Percentiles rank a stretch among this genome's conserved stretches.
phyloP scores from a whole-genome alignment of 2,888 invertebrate genomes.

The Formica aserva region DNA sequence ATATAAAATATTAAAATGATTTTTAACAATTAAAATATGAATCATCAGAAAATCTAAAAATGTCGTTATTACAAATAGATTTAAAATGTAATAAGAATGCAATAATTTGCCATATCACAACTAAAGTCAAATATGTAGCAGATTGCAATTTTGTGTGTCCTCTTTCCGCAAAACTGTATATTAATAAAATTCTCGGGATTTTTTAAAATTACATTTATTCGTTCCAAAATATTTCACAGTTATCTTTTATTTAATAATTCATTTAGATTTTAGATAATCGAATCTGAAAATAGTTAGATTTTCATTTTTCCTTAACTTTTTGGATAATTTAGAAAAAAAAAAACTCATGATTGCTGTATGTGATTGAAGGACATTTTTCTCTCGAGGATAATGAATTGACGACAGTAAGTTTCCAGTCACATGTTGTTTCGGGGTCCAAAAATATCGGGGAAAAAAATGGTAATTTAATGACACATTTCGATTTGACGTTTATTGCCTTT shows the following conservation, averaged over 20 bases:
- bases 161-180: neutral
- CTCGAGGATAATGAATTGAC: neutral
- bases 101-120: neutral
- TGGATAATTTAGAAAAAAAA: neutral
- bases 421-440: neutral
- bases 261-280: slow-evolving; percentile 31
- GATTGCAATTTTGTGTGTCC: neutral
- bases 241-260: neutral
- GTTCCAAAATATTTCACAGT: neutral
- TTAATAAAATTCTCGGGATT: neutral
- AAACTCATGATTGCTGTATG: neutral
- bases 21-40: neutral
- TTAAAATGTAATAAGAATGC: neutral
- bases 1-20: neutral
- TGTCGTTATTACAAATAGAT: neutral
- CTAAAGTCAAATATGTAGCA: neutral
- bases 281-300: neutral
- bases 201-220: neutral
- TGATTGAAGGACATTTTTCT: neutral
- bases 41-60: neutral
- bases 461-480: slow-evolving; percentile 49
- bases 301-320: neutral
- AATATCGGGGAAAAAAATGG: slow-evolving; percentile 12
- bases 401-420: slow-evolving; percentile 12
- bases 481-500: slow-evolving; percentile 54